These are phyloP conservation scores for Paramormyrops hopkinsi DNA, from an alignment of 2,797 vertebrate species.

Conservation along the genomic window DNA sequence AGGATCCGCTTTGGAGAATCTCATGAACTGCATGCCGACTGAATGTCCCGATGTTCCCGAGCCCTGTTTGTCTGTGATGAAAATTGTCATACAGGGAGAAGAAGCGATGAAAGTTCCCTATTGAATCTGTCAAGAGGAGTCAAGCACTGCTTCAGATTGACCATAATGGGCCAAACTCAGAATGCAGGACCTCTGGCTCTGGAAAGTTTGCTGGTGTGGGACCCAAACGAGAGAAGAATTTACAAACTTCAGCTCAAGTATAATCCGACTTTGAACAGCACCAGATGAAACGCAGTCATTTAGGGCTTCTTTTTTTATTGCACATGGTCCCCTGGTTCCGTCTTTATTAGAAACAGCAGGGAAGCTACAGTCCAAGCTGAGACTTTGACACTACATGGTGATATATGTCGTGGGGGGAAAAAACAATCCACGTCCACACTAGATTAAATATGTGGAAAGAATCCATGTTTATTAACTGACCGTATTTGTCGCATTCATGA, in stretches of 20 bases:
- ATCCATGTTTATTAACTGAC: conserved; percentile 28
- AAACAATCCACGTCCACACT: conserved; percentile 36
- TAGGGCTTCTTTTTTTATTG: conserved; percentile 24
- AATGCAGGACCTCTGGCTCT: neutral
- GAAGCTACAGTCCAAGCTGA: conserved; percentile 36
- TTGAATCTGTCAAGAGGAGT: neutral
- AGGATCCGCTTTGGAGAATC: neutral
- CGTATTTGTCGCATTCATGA: conserved; percentile 12
- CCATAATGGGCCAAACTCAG: neutral
- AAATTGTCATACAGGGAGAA: neutral
- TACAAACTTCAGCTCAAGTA: conserved; percentile 31
- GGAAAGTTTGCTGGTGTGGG: conserved; percentile 14
- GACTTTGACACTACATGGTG: conserved; percentile 45
- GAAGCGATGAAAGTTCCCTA: neutral
- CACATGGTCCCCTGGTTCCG: conserved; percentile 35
- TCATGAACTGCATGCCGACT: neutral
- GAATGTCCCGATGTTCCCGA: neutral
- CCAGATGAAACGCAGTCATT: conserved; percentile 42
- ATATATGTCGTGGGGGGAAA: conserved; percentile 26
- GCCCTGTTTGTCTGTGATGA: neutral
- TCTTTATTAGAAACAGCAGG: conserved; percentile 51
- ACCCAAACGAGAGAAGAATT: conserved; percentile 29
- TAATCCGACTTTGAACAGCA: conserved; percentile 29
- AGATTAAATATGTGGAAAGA: conserved; percentile 43
- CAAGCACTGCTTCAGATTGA: neutral